A percentile compares a stretch with the other conserved stretches of the same genome.
These are phyloP conservation scores for Cheilosia vulpina DNA, from an alignment of 2,888 invertebrate species.

Conservation along the genomic window DNA sequence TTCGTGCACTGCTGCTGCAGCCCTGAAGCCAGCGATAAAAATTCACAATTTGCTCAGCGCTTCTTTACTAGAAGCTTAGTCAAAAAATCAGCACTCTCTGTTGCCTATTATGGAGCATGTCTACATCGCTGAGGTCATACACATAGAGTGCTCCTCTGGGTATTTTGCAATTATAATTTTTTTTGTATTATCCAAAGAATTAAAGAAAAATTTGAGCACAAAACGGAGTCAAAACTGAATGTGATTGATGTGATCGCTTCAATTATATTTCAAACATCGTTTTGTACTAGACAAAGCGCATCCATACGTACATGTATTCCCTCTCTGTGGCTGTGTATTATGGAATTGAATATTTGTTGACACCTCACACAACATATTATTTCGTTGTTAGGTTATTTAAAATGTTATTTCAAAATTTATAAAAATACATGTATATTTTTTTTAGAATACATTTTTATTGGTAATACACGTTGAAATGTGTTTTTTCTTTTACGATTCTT, in stretches of 20 bases:
- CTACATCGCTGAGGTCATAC: not conserved
- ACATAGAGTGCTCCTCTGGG: no score
- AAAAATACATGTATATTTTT: constrained; percentile 8
- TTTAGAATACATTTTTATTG: constrained; percentile 38
- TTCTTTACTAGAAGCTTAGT: not conserved
- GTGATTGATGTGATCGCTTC: constrained; percentile 26
- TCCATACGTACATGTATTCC: not conserved
- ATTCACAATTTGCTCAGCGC: constrained; percentile 52
- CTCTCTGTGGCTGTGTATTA: constrained; percentile 37
- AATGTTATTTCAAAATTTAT: constrained; percentile 21
- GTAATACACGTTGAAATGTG: constrained; percentile 39
- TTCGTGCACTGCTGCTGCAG: no score
- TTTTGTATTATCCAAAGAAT: not conserved
- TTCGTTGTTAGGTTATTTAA: constrained; percentile 56
- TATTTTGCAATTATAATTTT: no score
- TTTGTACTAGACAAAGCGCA: constrained; percentile 38
- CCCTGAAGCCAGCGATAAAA: constrained; percentile 10
- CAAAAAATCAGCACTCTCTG: constrained; percentile 20
- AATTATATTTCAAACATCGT: constrained; percentile 30
- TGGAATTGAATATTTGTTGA: constrained; percentile 28
- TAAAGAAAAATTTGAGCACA: constrained; percentile 50
- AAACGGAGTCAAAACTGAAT: constrained; percentile 8
- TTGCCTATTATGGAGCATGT: constrained; percentile 25
- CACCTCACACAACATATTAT: constrained; percentile 33
- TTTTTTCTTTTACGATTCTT: constrained; percentile 37